Base-by-base conservation (phyloP, 2,113 vertebrate species). In the Otolemur garnettii region DNA sequence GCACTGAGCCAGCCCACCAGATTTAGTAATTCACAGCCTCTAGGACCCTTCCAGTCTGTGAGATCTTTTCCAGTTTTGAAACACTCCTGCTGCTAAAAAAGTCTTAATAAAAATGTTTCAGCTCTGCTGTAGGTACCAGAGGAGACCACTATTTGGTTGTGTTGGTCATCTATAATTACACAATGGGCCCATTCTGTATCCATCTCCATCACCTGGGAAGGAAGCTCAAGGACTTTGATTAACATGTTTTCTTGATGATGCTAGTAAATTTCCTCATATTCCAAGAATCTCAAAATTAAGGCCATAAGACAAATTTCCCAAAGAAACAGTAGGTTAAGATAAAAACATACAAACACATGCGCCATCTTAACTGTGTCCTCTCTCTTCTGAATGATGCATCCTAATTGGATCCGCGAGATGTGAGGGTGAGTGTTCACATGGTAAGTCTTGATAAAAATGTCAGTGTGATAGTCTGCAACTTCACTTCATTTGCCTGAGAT, bases 371-470 rank as follows among this genome's bases (percentile, higher is more conserved):
- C 17, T 33, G 21, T 55, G 24, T 96, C 59, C 24, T 95, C 33
- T 74, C 55, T 91, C 28, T 91, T 17, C 15, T 78, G 95, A 79
- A 60, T 72, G 75, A n/a, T 13, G 82, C 35, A 33, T 78, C 9
- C 33, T 93, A 68, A 45, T 28, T 84, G 59, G 50, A 57, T 55
- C 17, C 26, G 38, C 33, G 68, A 60, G 53, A 78, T 53, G 24
- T 35, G 38, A 68, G 10, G 33, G 71, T 22, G 55, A 64, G 17
- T 33, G 68, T n/a, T 4, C 8, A 50, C 15, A 59, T 50, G 71
- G 13, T 4, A 91, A 12, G 7, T 19, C 53, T 92, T 94, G 87
- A 93, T 87, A 35, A 94, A 93, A 83, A 77, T 86, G 53, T 53
- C 28, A 71, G 50, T 96, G 87, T 71, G 26, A 69, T 68, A 59